phyloP scores from a whole-genome alignment of 2,113 vertebrate species.

The Lophura nycthemera region DNA sequence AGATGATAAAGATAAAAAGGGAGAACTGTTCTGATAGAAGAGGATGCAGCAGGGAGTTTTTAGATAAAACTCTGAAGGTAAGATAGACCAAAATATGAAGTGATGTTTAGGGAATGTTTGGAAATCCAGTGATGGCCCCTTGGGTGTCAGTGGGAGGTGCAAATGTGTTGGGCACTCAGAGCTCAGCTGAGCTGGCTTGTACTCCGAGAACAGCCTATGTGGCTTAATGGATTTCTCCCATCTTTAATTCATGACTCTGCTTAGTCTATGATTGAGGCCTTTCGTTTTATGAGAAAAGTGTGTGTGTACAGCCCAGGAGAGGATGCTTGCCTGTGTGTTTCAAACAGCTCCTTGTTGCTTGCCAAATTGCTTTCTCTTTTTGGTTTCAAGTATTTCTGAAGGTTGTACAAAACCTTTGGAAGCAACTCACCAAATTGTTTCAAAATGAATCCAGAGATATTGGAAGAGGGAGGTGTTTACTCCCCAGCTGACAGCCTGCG shows the following conservation, averaged over 20 bases:
- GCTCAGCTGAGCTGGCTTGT: background rate
- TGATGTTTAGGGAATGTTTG: background rate
- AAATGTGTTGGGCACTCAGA: background rate
- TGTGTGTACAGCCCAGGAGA: background rate
- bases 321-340: background rate
- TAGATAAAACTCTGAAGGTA: background rate
- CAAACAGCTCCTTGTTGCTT: background rate
- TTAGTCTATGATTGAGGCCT: background rate
- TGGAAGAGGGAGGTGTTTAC: background rate
- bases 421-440: background rate
- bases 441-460: background rate
- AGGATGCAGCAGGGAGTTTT: background rate
- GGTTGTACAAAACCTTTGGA: background rate
- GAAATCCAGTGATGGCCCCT: background rate
- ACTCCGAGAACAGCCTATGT: background rate
- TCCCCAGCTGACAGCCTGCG: background rate
- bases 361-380: background rate
- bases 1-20: background rate
- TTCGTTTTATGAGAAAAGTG: conserved; percentile 15
- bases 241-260: conserved; percentile 44
- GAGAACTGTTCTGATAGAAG: background rate
- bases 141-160: background rate
- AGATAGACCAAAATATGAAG: background rate
- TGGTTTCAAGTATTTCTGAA: background rate
- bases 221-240: conserved; percentile 23